phyloP scores from a whole-genome alignment of 2,797 vertebrate genomes.

The Hypotaenidia philippensis region DNA sequence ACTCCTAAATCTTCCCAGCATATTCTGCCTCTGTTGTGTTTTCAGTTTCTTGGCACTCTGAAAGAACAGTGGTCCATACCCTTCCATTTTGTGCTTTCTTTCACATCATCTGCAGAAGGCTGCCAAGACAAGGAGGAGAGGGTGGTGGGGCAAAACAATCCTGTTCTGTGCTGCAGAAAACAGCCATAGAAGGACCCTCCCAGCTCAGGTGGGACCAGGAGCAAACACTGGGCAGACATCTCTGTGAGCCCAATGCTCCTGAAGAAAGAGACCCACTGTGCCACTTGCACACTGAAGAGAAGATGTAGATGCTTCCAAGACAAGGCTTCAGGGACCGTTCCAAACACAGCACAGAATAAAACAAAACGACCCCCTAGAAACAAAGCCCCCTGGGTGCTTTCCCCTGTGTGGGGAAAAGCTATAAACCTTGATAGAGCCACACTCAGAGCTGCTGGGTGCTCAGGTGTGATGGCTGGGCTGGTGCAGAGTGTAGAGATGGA shows the following conservation, averaged over 20 bases:
- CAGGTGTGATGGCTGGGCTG: neutral
- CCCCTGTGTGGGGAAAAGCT: neutral
- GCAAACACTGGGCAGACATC: neutral
- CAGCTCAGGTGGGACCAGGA: neutral
- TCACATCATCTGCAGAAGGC: neutral
- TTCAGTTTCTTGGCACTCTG: neutral
- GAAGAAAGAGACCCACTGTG: neutral
- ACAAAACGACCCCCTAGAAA: neutral
- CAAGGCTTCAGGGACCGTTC: neutral
- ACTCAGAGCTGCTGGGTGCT: neutral
- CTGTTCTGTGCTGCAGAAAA: neutral
- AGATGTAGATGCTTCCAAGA: neutral
- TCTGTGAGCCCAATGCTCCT: neutral
- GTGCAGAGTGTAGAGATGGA: neutral
- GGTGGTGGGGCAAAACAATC: rapidly evolving
- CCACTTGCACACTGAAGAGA: neutral
- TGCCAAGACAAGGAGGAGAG: neutral
- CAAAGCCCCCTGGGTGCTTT: neutral
- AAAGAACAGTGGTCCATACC: neutral
- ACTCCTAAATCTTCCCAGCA: neutral
- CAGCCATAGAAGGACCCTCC: neutral
- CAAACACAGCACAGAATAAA: neutral
- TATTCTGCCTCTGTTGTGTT: neutral
- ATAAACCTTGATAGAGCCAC: neutral
- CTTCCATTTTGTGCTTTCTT: neutral